Evolutionary conservation across 2,797 vertebrate species (phyloP), one percentile per base, ranked within the genome.

Genomic region (Ispidina picta): DNA sequence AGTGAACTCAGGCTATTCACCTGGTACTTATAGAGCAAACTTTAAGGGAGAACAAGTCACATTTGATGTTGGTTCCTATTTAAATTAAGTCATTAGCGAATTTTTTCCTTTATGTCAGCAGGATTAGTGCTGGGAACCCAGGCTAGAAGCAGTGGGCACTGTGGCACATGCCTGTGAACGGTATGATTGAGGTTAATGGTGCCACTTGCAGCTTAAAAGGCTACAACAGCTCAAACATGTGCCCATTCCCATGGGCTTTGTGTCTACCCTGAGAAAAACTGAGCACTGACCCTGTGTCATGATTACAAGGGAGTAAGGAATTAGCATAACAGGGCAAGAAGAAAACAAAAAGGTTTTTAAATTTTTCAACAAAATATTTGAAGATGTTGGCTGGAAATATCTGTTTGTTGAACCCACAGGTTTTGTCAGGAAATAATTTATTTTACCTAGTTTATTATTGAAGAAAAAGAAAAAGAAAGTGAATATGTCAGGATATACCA

Each of bases 211-310:
- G 77, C 59, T 84, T 66, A 68, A 90, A 91, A 84, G 15, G 31
- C 84, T 84, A 56, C 77, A 84, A 82, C 63, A 70, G 18, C 35
- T 58, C 1, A 0, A 70, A 59, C 80, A 81, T 7, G 19, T 91
- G 89, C 63, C 56, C 11, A 5, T 89, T 93, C 93, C 80, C 88
- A 79, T 66, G 71, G 79, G 77, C 33, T 94, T 68, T 73, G 74
- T 60, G 59, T 43, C 59, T 44, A 0, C 11, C 25, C 48, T 49
- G 77, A 59, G 68, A 52, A 84, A 92, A 91, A 15, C 20, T 20
- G 39, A 74, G 46, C 28, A 14, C 35, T 65, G 70, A 8, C 44
- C 65, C 76, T 39, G 8, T 58, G 52, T 68, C 54, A 5, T 39
- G 41, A 37, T 81, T 31, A 14, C 18, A 39, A 41, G 15, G 8